Evolutionary conservation across 2,888 invertebrate genomes (phyloP), one percentile per base, ranked within the genome.

Genomic region (Dioctria linearis): DNA sequence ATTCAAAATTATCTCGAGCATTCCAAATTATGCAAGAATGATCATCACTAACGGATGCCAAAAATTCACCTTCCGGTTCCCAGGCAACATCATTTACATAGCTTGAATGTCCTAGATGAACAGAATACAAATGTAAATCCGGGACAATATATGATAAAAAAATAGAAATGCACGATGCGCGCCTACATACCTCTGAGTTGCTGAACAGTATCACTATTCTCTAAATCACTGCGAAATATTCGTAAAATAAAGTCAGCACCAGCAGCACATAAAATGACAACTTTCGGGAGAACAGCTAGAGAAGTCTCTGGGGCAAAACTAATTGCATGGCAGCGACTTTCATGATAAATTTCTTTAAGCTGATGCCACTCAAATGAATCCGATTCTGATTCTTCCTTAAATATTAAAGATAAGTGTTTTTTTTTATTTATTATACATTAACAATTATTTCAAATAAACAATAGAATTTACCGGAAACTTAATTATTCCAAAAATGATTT

Each of bases 41-140:
- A 87, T 95, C 95, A 88, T 95, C 95, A 83, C 94, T 93, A 2
- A 92, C 93, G n/a, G 94, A 94, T 13, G 93, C 94, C 76, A 95
- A 86, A 83, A 91, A 90, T 80, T 91, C 91, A 42, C 94, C 94
- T 80, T 92, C 92, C 11, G 92, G 91, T 85, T 94, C 94, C 90
- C 93, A 95, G 8, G 91, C 90, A 37, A 94, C 86, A 82, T 92
- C 91, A 87, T 95, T 95, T 11, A 95, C 90, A 85, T 93, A 95
- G 86, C 91, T 92, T 46, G 89, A 91, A 85, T 95, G 95, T 3
- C 93, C 93, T 82, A 89, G 5, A 80, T 63, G 11, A 42, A 42
- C 6, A 4, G n/a, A 59, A 4, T 25, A 1, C 0, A 25, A 25
- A 5, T 0, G 4, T 42, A 13, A 65, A 0, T 3, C 11, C 11